A percentile compares a stretch with the other conserved stretches of the same genome.
phyloP scores from a whole-genome alignment of 1,140 invertebrate genomes.

The Macrocentrus cingulum region DNA sequence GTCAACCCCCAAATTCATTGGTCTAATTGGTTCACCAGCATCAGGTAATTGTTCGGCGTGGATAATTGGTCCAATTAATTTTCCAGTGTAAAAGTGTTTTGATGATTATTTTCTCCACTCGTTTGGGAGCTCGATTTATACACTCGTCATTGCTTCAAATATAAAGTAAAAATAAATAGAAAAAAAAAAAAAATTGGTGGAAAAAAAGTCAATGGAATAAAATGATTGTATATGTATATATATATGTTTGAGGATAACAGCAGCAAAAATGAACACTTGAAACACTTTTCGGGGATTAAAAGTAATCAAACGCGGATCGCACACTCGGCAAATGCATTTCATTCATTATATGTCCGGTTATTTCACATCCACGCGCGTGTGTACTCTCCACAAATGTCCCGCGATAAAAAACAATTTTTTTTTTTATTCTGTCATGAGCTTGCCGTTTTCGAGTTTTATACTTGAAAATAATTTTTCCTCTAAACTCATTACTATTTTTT shows the following conservation, averaged over 20 bases:
- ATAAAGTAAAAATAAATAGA: not conserved
- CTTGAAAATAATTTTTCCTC: too few relatives aligned
- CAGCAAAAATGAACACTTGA: constrained; percentile 6
- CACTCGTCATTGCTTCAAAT: not conserved
- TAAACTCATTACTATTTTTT: too few relatives aligned
- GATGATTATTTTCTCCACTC: constrained; percentile 46
- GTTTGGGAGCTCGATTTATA: constrained; percentile 15
- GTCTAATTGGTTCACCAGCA: constrained; percentile 52
- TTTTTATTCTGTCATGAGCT: not conserved
- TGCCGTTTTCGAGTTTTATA: not conserved
- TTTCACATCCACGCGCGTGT: not conserved
- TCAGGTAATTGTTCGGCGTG: constrained; percentile 50
- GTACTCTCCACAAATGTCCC: constrained; percentile 30
- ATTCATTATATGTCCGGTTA: constrained; percentile 8
- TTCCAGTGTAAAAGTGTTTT: constrained; percentile 48
- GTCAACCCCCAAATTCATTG: constrained; percentile 31
- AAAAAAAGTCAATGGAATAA: constrained; percentile 9
- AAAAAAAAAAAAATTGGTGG: not conserved
- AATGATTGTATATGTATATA: not conserved
- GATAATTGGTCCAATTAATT: constrained; percentile 59
- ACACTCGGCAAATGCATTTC: constrained; percentile 11
- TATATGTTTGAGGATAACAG: constrained; percentile 12
- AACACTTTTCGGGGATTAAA: constrained; percentile 14
- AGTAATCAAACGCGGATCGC: constrained; percentile 10
- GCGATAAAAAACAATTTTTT: constrained; percentile 22